Evolutionary conservation across 2,888 invertebrate genomes (phyloP), one percentile per base, ranked within the genome.

Genomic region (Pollenia angustigena): DNA sequence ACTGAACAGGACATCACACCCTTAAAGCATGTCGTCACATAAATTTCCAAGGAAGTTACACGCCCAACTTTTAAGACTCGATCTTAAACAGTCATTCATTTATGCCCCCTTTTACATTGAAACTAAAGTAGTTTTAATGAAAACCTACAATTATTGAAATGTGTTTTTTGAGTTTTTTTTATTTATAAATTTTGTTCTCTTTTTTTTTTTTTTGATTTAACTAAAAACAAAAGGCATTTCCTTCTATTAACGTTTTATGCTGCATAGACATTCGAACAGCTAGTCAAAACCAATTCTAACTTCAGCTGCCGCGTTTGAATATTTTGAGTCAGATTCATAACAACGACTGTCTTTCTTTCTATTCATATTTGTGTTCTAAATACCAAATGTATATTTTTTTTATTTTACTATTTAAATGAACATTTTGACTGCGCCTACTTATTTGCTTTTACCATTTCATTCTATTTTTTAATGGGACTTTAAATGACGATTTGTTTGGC

Each of bases 131-230:
- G 60, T 85, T 69, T 78, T 81, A n/a, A 82, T 84, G 83, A 86
- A 89, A 91, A 89, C 92, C 91, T 89, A 90, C 91, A 92, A 92
- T 92, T 92, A 92, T 90, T 90, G 89, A 91, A 92, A 92, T 91
- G 92, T 91, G 91, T 87, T 84, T 87, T 32, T 68, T 74, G 23
- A 23, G 16, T 72, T 68, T 69, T 8, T 68, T 60, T 69, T 62
- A 1, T 18, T 32, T 52, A 0, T 6, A 40, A 9, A 14, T 11
- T 56, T 58, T 74, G 18, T 23, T 76, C n/a, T 44, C 12, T 66
- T 48, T 52, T n/a, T 62, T 69, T 75, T 54, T n/a, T 62, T 69
- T 75, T 54, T 16, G 56, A 58, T 72, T 85, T 80, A 32, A 74
- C 42, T 54, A 52, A 72, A 75, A 71, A 58, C 46, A 79, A 74